phyloP scores from a whole-genome alignment of 2,888 invertebrate species.

The Seira sanloemensis region DNA sequence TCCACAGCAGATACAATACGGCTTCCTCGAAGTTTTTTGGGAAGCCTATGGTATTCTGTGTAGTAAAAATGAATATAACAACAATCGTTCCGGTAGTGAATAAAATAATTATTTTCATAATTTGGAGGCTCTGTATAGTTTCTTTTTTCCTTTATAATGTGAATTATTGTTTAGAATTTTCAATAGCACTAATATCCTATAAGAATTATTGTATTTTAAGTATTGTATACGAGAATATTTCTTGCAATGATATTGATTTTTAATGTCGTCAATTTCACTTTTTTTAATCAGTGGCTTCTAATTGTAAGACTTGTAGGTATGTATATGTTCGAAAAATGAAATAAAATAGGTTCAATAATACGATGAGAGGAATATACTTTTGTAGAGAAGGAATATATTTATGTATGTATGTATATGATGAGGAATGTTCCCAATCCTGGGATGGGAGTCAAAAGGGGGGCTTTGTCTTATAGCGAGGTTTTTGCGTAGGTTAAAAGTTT shows the following conservation, averaged over 20 bases:
- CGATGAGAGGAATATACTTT: no score
- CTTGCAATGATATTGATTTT: constrained; percentile 9
- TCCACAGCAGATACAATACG: background rate
- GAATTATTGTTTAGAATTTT: constrained; percentile 6
- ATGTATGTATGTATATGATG: constrained; percentile 6
- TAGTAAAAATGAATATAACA: background rate
- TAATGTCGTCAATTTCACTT: constrained; percentile 18
- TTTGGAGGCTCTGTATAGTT: background rate
- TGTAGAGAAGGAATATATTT: background rate
- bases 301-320: background rate
- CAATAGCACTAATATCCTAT: background rate
- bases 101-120: background rate
- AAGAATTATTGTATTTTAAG: constrained; percentile 38
- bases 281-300: constrained; percentile 12
- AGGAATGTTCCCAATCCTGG: constrained; percentile 21
- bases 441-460: no score
- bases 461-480: background rate
- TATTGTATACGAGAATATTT: constrained; percentile 62
- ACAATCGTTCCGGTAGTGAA: background rate
- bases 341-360: background rate
- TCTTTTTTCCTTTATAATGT: background rate
- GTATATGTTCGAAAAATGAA: no score
- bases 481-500: no score
- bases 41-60: no score
- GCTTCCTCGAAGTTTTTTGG: background rate